Conservation (phyloP, 2,888 invertebrate species). For the Drosophila multiciliata region DNA sequence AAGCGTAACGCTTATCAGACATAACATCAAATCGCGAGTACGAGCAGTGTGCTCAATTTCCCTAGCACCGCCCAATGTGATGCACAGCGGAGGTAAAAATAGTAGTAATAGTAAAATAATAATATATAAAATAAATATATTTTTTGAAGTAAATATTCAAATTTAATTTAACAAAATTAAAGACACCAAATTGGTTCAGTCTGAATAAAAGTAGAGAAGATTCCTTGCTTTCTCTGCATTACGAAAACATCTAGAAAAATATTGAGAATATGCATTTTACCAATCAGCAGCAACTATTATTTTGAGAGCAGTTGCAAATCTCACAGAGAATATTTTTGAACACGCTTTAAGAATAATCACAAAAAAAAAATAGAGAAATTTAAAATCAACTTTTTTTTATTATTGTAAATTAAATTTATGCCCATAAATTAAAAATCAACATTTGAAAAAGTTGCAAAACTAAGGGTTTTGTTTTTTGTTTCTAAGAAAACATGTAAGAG, state of each 20-base stretch:
- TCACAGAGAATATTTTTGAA: no score
- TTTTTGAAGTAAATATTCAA: no score
- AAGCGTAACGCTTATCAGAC: slow-evolving; percentile 39
- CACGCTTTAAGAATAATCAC: no score
- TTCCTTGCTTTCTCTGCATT: background rate
- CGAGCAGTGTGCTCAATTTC: slow-evolving; percentile 29
- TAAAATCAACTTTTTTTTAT: no score
- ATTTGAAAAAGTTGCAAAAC: background rate
- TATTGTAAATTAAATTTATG: background rate
- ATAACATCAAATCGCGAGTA: slow-evolving; percentile 44
- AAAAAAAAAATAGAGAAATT: no score
- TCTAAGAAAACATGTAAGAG: background rate
- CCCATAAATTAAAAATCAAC: background rate
- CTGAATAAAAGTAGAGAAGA: background rate
- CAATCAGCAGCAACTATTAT: no score
- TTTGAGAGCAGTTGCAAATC: no score
- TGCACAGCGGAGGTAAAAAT: slow-evolving; percentile 8
- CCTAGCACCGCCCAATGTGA: slow-evolving; percentile 8
- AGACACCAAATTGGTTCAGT: background rate
- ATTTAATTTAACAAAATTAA: background rate
- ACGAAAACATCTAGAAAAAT: no score
- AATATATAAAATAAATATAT: background rate
- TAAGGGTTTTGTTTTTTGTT: background rate
- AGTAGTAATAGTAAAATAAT: background rate
- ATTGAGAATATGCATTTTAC: no score